Base-by-base conservation (phyloP, 2,797 vertebrate genomes). In the Loriculus beryllinus region DNA sequence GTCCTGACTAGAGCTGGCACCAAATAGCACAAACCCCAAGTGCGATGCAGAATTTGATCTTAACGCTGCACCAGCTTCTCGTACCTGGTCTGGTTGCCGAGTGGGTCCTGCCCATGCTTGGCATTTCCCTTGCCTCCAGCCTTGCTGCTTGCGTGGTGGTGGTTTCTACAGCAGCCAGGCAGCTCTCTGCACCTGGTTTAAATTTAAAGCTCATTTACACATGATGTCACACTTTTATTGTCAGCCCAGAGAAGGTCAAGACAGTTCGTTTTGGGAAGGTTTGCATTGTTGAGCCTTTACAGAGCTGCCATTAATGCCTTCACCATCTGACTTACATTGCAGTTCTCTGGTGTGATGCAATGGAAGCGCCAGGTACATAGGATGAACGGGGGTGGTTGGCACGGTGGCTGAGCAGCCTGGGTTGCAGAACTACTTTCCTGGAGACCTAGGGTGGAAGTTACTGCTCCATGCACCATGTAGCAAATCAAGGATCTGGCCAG, bases 191-290 rank as follows among this genome's bases (percentile, higher is more conserved):
- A 98, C 97, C 98, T 98, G 98, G 97, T 97, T 98, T 96, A 95
- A 78, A 96, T 98, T 98, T 97, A 97, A 97, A 97, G 87, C 97
- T 97, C 95, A 14, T 98, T 98, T 98, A 96, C 96, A 96, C 97
- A 96, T 97, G 97, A 97, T 97, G 98, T 98, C 98, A 98, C 98
- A 94, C 88, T 95, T 91, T 80, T 96, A 96, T 97, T 98, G 97
- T 98, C 98, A 98, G 97, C 94, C 85, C 59, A 1, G 96, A n/a
- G 77, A 97, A 97, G 97, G 97, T 97, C 96, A 97, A 89, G 96
- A 97, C 87, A 92, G 97, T 97, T 97, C 93, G 47, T 93, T 96
- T 95, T 76, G 96, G 96, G 97, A 96, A 97, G 97, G 95, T 96
- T 97, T 49, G 76, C 95, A 63, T 88, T 96, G 96, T 96, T 96